Conservation (phyloP, 2,888 invertebrate genomes). For the Drepanosiphum platanoidis region DNA sequence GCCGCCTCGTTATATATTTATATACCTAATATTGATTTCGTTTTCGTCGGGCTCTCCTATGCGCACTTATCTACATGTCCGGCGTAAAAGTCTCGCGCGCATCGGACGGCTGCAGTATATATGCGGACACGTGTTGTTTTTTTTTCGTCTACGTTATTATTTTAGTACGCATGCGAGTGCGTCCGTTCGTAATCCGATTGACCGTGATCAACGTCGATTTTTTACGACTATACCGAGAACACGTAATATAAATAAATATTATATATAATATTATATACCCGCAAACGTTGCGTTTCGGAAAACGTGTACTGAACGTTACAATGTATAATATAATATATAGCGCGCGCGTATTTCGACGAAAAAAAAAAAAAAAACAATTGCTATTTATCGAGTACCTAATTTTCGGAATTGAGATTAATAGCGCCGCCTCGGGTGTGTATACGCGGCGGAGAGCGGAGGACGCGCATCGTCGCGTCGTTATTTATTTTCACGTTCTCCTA, state of each 20-base stretch:
- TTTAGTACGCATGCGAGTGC: neutral
- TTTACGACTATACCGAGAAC: neutral
- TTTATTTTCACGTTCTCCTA: neutral
- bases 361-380: conserved; percentile 8
- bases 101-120: neutral
- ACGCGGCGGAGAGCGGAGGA: neutral
- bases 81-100: neutral
- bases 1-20: too few relatives aligned
- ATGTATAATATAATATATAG: neutral
- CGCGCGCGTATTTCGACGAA: neutral
- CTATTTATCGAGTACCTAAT: conserved; percentile 8
- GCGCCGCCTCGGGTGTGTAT: neutral
- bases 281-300: neutral
- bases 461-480: conserved; percentile 1
- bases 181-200: neutral
- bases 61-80: too few relatives aligned
- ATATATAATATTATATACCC: too few relatives aligned
- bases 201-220: neutral
- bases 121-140: neutral
- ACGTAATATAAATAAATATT: neutral
- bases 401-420: conserved; percentile 33
- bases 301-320: neutral
- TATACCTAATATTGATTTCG: too few relatives aligned
- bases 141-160: neutral
- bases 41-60: too few relatives aligned